Evolutionary conservation across 1,140 invertebrate genomes (phyloP), one percentile per base, ranked within the genome.

Genomic region (Ceratosolen fusciceps): DNA sequence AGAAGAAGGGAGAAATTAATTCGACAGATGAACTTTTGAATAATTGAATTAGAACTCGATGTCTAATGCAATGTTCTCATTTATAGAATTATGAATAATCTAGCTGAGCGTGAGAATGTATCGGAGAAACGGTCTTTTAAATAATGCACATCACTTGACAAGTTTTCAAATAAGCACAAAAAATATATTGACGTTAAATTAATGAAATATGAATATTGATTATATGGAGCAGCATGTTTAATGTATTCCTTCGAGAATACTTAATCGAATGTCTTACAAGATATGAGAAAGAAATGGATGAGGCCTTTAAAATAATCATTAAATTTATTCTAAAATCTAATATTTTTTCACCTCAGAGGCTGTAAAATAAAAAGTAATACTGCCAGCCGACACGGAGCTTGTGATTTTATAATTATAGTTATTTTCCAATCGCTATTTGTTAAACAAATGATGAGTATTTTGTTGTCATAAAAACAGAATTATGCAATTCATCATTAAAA

Each of bases 151-250:
- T 71, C 26, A 71, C 47, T 71, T 71, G 65, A 76, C 39, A 75
- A 49, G 58, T 75, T 75, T 75, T 62, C 34, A 54, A 65, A 65
- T 49, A n/a, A 10, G 39, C 73, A 49, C 39, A 75, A 75, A 43
- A 47, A 56, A 34, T 31, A 12, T 31, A 31, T 54, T 68, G 47
- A 58, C 54, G 31, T 71, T 21, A 56, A 70, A 39, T 24, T 68
- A 71, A 77, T 77, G 58, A 77, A 58, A 39, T n/a, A 71, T 71
- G 43, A 79, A 79, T 60, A 79, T 79, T 65, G 14, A 62, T 52
- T 54, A 72, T 65, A 37, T 79, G n/a, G 70, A 58, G 52, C 26
- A 43, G 52, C 49, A 9, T 73, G 34, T 65, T 65, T 73, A 54
- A 65, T 37, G 26, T 24, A 71, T 43, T 29, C 21, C 24, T 4